phyloP scores from a whole-genome alignment of 1,140 invertebrate genomes.

The Pantala flavescens region DNA sequence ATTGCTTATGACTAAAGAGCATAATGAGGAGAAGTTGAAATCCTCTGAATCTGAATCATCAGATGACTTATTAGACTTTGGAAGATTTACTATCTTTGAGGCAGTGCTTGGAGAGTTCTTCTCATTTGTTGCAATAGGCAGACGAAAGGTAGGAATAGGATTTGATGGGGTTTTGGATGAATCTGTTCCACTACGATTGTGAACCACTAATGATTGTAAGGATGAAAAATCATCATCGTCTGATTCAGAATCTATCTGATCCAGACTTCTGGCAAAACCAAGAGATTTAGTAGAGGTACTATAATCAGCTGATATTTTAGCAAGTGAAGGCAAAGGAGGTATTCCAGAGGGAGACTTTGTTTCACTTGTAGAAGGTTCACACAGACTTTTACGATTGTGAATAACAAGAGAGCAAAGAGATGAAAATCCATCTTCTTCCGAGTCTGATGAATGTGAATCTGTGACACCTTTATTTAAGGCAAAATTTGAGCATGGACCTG shows the following conservation, averaged over 20 bases:
- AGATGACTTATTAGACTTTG: neutral
- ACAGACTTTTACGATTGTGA: neutral
- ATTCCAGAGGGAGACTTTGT: no score
- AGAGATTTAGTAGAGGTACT: no score
- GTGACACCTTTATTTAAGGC: no score
- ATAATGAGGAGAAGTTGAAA: neutral
- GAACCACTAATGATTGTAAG: neutral
- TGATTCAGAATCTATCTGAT: neutral
- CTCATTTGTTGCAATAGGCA: neutral
- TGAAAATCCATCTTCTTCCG: neutral
- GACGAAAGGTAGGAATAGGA: no score
- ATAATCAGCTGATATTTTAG: no score
- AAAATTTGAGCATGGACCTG: no score
- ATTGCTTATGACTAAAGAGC: neutral
- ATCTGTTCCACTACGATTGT: neutral
- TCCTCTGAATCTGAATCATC: neutral
- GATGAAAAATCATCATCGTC: neutral
- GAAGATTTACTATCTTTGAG: neutral
- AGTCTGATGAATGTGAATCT: neutral
- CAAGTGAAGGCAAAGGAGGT: no score
- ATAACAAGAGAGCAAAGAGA: neutral
- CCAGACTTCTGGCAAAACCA: no score
- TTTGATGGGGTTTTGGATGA: no score
- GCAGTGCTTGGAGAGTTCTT: neutral
- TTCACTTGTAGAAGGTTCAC: no score